Base-by-base conservation (phyloP, 2,113 vertebrate genomes). In the Steatornis caripensis region DNA sequence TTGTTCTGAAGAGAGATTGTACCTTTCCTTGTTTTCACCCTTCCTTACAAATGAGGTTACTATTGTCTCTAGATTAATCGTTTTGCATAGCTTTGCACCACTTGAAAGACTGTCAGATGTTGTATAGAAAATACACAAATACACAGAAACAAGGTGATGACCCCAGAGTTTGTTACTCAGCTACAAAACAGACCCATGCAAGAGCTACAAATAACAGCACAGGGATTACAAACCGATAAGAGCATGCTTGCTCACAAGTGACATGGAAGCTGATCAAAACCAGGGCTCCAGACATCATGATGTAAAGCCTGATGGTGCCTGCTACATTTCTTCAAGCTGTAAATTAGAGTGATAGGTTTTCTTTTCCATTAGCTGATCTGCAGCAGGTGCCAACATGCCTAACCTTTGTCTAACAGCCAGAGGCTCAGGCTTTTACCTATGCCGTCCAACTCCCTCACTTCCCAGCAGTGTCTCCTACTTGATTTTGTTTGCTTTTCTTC, bases 191-290 rank as follows among this genome's bases (percentile, higher is more conserved):
- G 76, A 70, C 23, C 20, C 18, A 81, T 23, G n/a, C 36, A 86
- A 87, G 71, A 94, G 46, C 60, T 91, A 92, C 94, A 96, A 95
- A 95, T 87, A 90, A 54, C 71, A 58, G 27, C 55, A 43, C 32
- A 60, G 60, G 54, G 80, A 89, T 91, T 87, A 78, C 51, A 89
- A 84, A 88, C 70, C 0, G 12, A 72, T 86, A 95, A 84, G 55
- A 88, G 45, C 34, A 12, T 14, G 21, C 62, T 86, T 69, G 79
- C 83, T 93, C 82, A 41, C 41, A 65, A 81, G 75, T 84, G 89
- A 81, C 72, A 55, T 23, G 45, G 68, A 86, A 43, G 15, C 36
- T 95, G 90, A 93, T 87, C 85, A 83, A 95, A 95, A 77, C 49
- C 93, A 96, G 83, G 24, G 26, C 80, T 78, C 68, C 64, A 94